Evolutionary conservation across 2,113 vertebrate species (phyloP).

Genomic region (Cyanoderma ruficeps): DNA sequence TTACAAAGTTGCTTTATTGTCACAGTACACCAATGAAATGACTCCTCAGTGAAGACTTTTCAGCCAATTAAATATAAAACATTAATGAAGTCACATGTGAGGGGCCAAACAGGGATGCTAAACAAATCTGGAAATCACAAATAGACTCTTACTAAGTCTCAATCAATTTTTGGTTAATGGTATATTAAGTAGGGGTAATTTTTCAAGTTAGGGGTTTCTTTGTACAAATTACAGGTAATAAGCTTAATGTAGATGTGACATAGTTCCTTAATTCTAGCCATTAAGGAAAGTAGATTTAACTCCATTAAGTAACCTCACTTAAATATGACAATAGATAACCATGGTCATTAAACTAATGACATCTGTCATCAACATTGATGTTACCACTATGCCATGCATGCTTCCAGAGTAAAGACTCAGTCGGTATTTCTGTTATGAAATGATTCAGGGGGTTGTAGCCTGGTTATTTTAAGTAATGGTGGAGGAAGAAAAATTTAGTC

Average conservation of each 20-base stretch:
- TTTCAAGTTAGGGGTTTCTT: conserved; percentile 35
- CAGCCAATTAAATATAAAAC: neutral
- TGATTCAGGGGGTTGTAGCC: neutral
- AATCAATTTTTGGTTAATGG: conserved; percentile 43
- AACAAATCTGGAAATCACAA: conserved; percentile 24
- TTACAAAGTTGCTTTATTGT: neutral
- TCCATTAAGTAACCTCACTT: conserved; percentile 47
- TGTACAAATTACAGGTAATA: conserved; percentile 63
- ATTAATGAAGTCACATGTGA: neutral
- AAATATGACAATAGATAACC: conserved; percentile 54
- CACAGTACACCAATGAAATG: neutral
- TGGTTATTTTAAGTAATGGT: neutral
- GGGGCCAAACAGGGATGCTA: neutral
- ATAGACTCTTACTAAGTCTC: neutral
- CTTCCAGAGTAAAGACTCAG: neutral
- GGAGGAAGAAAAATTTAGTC: neutral
- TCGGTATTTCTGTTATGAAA: neutral
- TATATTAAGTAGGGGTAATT: conserved; percentile 49
- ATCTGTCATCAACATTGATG: conserved; percentile 42
- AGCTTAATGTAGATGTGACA: conserved; percentile 55
- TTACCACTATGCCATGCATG: neutral
- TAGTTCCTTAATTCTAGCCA: conserved; percentile 62
- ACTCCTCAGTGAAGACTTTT: neutral
- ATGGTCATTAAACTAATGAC: conserved; percentile 57
- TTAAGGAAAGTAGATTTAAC: conserved; percentile 56